Base-by-base conservation (phyloP, 2,113 vertebrate species). In the Stictonetta naevosa region DNA sequence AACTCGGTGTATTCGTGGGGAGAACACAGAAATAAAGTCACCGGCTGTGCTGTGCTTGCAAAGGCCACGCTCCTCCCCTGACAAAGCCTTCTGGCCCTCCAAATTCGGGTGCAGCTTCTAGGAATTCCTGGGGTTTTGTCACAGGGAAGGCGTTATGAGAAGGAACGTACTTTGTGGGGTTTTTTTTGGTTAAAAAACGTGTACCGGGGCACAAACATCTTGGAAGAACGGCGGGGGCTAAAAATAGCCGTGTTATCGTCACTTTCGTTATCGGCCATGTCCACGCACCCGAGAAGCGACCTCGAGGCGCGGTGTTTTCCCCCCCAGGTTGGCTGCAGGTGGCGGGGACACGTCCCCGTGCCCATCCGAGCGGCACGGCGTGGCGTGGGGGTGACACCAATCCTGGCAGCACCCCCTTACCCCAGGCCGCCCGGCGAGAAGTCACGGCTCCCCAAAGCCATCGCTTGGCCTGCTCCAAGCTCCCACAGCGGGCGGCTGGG, bases 281-380 rank as follows among this genome's bases (percentile, higher is more conserved):
- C 83, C 59, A 59, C n/a, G 12, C 11, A 6, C 26, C 38, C 26
- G 13, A 42, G 23, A 58, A 79, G 76, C 3, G 2, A 53, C 34
- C 81, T 55, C 20, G 7, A 44, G 21, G 20, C 6, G 53, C 52
- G 62, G 71, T 29, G 17, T 52, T 44, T 63, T 66, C 19, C 62
- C 63, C 42, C 68, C 38, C 34, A 12, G 11, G 22, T 25, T 31
- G 28, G 62, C 36, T 94, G 10, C 18, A 10, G 44, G n/a, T 8
- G 20, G 56, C 3, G 2, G 29, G 17, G 73, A 14, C 52, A n/a
- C 0, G 0, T 0, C 1, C 31, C 26, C 46, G 42, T 13, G 40
- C 48, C 29, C 1, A 23, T 64, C 56, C 16, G 28, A 42, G n/a
- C 60, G 20, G 38, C 2, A 0, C 6, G 53, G 22, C 0, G 0